Evolutionary conservation across 64 coral and sea anemone species (phyloP).

Genomic region (Montipora efflorescens): DNA sequence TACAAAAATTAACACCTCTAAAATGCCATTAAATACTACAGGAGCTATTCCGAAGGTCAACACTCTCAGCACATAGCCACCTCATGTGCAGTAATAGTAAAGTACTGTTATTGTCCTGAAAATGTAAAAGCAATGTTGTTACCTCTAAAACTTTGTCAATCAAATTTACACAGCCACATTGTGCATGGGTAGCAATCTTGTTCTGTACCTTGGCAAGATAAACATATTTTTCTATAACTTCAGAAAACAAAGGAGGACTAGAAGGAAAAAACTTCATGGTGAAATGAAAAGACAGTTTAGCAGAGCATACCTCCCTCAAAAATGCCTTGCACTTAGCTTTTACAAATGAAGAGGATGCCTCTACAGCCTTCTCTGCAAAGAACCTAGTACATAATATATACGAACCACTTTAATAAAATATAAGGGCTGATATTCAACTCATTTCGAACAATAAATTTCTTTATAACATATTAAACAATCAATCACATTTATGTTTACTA

Average conservation of each 20-base stretch:
- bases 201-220: constrained; percentile 3
- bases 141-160: constrained; percentile 46
- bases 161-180: constrained; percentile 52
- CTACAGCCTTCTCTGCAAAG: constrained; percentile 46
- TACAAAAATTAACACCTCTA: too few species aligned
- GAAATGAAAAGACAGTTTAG: background rate
- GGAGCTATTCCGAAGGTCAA: too few species aligned
- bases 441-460: too few species aligned
- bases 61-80: too few species aligned
- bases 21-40: too few species aligned
- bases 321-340: constrained; percentile 18
- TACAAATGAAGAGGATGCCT: constrained; percentile 50
- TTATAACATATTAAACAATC: too few species aligned
- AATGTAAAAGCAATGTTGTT: background rate
- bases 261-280: background rate
- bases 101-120: too few species aligned
- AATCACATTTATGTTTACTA: too few species aligned
- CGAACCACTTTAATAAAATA: background rate
- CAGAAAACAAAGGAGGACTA: background rate
- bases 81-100: too few species aligned
- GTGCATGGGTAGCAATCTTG: constrained; percentile 22
- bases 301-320: constrained; percentile 20
- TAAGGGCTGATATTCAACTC: too few species aligned
- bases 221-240: background rate
- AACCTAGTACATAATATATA: constrained; percentile 17